A percentile compares a stretch with the other conserved stretches of the same genome.
These are phyloP conservation scores for Paracanthobrama guichenoti DNA, from an alignment of 2,113 vertebrate genomes.

Conservation along the genomic window DNA sequence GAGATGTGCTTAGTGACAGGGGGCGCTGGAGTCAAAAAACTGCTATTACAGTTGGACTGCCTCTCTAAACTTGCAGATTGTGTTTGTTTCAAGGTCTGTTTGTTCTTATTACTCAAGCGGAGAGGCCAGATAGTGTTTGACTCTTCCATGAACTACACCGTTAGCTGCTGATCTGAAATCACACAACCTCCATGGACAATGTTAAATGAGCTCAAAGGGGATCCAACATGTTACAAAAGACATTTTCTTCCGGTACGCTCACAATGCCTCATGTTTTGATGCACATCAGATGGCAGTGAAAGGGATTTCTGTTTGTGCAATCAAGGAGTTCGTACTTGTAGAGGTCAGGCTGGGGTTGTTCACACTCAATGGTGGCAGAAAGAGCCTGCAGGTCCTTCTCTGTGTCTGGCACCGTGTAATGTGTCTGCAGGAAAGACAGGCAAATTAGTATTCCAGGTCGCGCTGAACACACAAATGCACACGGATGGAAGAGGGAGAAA, in stretches of 20 bases:
- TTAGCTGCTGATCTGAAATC: neutral
- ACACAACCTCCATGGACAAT: neutral
- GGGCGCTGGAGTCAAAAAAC: constrained; percentile 49
- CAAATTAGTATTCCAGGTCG: constrained; percentile 5
- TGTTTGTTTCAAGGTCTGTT: neutral
- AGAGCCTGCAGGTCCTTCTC: constrained; percentile 83
- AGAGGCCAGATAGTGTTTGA: neutral
- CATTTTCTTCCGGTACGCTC: too few species aligned
- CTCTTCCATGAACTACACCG: neutral
- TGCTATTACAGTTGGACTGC: neutral
- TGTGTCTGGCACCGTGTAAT: constrained; percentile 88
- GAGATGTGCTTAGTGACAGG: constrained; percentile 37
- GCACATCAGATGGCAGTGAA: neutral
- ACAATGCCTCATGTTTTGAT: neutral
- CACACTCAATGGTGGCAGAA: constrained; percentile 90
- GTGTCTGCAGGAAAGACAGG: constrained; percentile 76
- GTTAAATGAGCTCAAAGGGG: neutral
- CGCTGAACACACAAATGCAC: constrained; percentile 14
- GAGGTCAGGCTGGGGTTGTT: constrained; percentile 96
- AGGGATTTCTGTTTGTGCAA: neutral
- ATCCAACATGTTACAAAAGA: neutral
- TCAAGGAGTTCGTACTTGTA: constrained; percentile 86
- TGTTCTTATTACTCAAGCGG: neutral
- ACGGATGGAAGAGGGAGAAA: constrained; percentile 3
- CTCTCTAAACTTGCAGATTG: neutral